Evolutionary conservation across 37 sponge, comb jelly and placozoan species (phyloP), one percentile per base, ranked within the genome.

Genomic region (Lycopodina hypogea): DNA sequence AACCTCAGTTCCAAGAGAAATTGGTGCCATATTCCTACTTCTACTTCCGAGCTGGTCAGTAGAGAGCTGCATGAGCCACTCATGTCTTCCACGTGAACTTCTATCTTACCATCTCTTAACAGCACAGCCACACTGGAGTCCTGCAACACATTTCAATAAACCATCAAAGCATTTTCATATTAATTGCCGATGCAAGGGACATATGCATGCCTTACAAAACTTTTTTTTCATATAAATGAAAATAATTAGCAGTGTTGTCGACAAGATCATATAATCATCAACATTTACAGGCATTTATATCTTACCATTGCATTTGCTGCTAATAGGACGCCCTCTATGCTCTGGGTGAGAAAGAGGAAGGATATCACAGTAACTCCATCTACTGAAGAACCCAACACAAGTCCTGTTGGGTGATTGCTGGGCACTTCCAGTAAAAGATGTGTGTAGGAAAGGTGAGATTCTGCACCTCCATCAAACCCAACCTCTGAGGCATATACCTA

Each of bases 401-500:
- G 8, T 41, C 8, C 4, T 4, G 17, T 33, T 3, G 42, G 45
- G 36, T 48, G 62, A 53, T 67, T 67, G 22, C 56, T 3, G 14
- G 22, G 55, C 15, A 2, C 37, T 22, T 30, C 39, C 21, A 52
- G 37, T 14, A 3, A 2, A 22, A 78, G 56, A 34, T 52, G 52
- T 30, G 19, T 35, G 56, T 78, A 78, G 38, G 68, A 50, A 53
- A 78, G 79, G 66, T 55, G 67, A 19, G 55, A 29, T 22, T 35
- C 55, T 4, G 37, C 2, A 21, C 56, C 34, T 19, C 81, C 81
- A 71, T 58, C 60, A n/a, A 81, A 42, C 59, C 81, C 72, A 4
- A 81, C 62, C 14, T 81, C 81, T 6, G 50, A 21, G 2, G 62
- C 58, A 29, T 81, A 81, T 0, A n/a, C 40, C 81, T 81, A 36